These are phyloP conservation scores for Lophochroa leadbeateri DNA, from an alignment of 2,113 vertebrate species.

Conservation along the genomic window DNA sequence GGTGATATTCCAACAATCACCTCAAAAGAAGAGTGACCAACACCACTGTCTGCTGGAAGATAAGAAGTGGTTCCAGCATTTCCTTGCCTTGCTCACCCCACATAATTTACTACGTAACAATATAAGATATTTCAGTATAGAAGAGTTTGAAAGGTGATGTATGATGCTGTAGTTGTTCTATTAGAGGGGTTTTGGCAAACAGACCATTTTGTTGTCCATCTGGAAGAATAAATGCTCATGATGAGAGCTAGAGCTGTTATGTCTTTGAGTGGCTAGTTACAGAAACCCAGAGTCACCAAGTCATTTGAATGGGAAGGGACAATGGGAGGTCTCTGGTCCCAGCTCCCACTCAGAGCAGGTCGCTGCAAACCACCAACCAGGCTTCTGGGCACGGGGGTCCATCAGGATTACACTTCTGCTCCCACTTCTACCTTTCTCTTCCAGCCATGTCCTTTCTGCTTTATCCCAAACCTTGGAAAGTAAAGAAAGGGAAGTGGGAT, in stretches of 20 bases:
- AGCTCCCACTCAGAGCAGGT: neutral
- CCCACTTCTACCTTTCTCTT: neutral
- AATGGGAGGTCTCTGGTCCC: neutral
- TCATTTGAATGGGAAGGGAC: neutral
- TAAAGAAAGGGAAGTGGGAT: rapidly evolving
- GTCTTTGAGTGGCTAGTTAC: neutral
- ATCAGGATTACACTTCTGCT: neutral
- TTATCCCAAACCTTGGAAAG: neutral
- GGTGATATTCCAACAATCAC: neutral
- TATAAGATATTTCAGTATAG: neutral
- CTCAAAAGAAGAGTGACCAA: neutral
- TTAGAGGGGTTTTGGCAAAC: neutral
- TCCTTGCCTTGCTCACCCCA: neutral
- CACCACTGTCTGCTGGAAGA: neutral
- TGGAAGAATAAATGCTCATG: neutral
- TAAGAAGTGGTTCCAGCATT: neutral
- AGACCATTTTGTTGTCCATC: neutral
- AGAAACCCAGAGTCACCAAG: neutral
- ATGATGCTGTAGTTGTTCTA: neutral
- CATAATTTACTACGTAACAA: neutral
- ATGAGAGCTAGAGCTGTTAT: neutral
- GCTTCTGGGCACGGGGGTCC: neutral
- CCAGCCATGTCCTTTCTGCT: neutral
- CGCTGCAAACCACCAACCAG: neutral
- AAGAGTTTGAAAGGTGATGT: neutral